phyloP scores from a whole-genome alignment of 2,888 invertebrate species.

The Nipponacmea schrenckii region DNA sequence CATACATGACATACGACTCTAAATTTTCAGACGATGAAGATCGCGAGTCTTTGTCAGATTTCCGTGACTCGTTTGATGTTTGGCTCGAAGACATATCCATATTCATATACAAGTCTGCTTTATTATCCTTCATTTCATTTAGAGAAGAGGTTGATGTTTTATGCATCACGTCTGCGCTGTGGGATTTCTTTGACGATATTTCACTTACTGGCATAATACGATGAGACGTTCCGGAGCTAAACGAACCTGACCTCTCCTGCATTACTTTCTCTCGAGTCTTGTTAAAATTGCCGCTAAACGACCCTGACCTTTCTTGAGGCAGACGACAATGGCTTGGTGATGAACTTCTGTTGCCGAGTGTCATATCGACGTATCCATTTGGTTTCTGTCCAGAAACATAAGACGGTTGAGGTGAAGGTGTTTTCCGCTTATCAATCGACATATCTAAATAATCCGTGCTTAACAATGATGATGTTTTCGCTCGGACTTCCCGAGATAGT shows the following conservation, averaged over 20 bases:
- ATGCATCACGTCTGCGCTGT: constrained; percentile 14
- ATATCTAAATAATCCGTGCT: constrained; percentile 53
- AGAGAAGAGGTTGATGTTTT: neutral
- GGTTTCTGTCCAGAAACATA: constrained; percentile 23
- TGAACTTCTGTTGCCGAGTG: constrained; percentile 36
- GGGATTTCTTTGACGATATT: constrained; percentile 30
- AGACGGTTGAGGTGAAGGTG: constrained; percentile 40
- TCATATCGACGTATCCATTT: constrained; percentile 54
- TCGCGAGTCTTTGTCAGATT: neutral
- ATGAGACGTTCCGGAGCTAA: constrained; percentile 27
- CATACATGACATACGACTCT: constrained; percentile 31
- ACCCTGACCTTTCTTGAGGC: constrained; percentile 30
- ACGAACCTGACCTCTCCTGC: constrained; percentile 16
- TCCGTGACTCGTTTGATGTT: neutral
- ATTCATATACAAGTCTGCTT: constrained; percentile 23
- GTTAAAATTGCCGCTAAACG: constrained; percentile 22
- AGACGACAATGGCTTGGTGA: constrained; percentile 31
- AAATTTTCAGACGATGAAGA: constrained; percentile 25
- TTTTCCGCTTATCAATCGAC: constrained; percentile 44
- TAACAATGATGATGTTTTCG: constrained; percentile 30
- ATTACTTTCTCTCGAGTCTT: neutral
- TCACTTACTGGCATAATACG: constrained; percentile 30
- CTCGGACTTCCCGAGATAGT: constrained; percentile 35
- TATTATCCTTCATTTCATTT: neutral
- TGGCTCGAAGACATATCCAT: constrained; percentile 20